Evolutionary conservation across 1,140 invertebrate species (phyloP).

Genomic region (Lordiphosa mommai): DNA sequence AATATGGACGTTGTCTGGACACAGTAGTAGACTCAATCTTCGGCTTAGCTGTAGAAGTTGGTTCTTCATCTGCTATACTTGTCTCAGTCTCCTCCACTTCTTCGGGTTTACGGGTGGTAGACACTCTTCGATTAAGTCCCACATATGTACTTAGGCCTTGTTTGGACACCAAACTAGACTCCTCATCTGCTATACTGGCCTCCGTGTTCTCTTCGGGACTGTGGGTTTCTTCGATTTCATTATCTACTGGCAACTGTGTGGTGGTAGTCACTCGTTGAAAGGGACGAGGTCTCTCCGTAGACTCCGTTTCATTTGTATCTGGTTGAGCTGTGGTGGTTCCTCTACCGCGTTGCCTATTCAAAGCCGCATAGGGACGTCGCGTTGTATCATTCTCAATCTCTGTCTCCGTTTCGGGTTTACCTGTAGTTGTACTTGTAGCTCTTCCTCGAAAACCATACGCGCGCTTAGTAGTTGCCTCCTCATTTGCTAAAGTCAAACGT

Average conservation of each 20-base stretch:
- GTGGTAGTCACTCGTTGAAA: not conserved
- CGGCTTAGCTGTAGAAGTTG: too few species aligned
- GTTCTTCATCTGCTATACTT: too few species aligned
- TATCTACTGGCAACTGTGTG: not conserved
- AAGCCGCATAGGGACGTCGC: not conserved
- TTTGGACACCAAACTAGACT: too few species aligned
- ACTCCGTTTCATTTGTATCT: not conserved
- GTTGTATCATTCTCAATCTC: constrained; percentile 10
- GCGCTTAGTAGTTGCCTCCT: constrained; percentile 13
- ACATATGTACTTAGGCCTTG: too few species aligned
- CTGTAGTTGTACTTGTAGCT: not conserved
- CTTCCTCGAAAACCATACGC: constrained; percentile 24
- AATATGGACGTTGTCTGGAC: too few species aligned
- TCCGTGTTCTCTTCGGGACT: too few species aligned
- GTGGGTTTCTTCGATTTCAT: too few species aligned
- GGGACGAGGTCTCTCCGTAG: not conserved
- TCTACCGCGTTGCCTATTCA: constrained; percentile 16
- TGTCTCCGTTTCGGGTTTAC: not conserved
- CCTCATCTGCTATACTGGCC: too few species aligned
- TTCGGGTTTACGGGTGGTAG: too few species aligned
- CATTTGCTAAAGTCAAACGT: constrained; percentile 19
- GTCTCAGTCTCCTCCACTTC: too few species aligned
- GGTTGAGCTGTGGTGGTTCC: not conserved
- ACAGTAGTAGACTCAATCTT: too few species aligned
- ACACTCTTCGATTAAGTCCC: too few species aligned